phyloP scores from a whole-genome alignment of 2,888 invertebrate genomes.

The Leistus spinibarbis region DNA sequence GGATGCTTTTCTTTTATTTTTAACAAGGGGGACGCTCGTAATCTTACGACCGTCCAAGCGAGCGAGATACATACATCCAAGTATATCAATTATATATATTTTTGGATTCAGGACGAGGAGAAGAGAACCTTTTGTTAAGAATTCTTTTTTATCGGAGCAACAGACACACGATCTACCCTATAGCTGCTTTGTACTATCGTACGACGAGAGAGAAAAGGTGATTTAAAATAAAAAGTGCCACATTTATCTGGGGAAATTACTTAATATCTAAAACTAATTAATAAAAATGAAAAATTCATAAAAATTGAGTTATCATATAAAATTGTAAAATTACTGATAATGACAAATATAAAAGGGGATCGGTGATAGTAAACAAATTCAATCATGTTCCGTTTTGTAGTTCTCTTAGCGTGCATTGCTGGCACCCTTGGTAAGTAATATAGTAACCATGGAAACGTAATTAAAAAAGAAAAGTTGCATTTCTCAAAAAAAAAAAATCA shows the following conservation, averaged over 20 bases:
- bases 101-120: too few species aligned
- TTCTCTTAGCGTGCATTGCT: not conserved
- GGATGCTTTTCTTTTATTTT: too few species aligned
- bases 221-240: not conserved
- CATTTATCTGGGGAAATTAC: not conserved
- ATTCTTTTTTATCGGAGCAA: too few species aligned
- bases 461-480: not conserved
- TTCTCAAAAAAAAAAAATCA: too few species aligned
- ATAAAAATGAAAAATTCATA: not conserved
- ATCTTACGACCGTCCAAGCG: too few species aligned
- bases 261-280: not conserved
- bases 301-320: not conserved
- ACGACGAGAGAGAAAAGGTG: too few species aligned
- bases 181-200: too few species aligned
- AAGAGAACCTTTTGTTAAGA: too few species aligned
- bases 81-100: too few species aligned
- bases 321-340: not conserved
- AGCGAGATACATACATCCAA: too few species aligned
- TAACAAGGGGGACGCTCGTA: too few species aligned
- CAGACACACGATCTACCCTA: too few species aligned
- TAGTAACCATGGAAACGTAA: not conserved
- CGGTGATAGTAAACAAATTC: not conserved
- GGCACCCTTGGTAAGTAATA: conserved; percentile 12
- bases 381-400: not conserved
- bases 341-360: not conserved